Base-by-base conservation (phyloP, 2,113 vertebrate genomes). In the Lates calcarifer region DNA sequence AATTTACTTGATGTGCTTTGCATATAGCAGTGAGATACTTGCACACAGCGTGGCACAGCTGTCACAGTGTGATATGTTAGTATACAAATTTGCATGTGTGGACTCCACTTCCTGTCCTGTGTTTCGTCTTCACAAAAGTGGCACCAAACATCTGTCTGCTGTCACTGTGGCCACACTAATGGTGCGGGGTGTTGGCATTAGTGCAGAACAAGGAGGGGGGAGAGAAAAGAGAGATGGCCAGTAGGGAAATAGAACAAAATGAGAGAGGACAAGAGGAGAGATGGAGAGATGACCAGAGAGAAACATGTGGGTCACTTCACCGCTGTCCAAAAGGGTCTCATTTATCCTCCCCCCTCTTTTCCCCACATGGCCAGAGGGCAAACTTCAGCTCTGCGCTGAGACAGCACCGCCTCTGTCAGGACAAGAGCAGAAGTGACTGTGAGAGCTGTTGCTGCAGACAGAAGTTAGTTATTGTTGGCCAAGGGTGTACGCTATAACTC, bases 101-200 rank as follows among this genome's bases (percentile, higher is more conserved):
- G 43, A 79, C 67, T 84, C 31, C 20, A 62, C 69, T 85, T 85
- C 68, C 75, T 77, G 87, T 94, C 84, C 65, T 90, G 82, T 64
- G 90, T 93, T 94, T 87, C 56, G 68, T 85, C 83, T 88, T 90
- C 92, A n/a, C 87, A 88, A 94, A 93, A 94, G 95, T 92, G 93
- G 96, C 96, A 95, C 94, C 95, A 96, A 97, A 97, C 97, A 98
- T 97, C 96, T 97, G 97, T 96, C 96, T 94, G 93, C 96, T 96
- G 96, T 96, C 97, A 96, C 95, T 93, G 94, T 89, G 94, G 93
- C 91, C 94, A 96, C 96, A 96, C 95, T 95, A 94, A 96, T 96
- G 95, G 93, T 92, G 96, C 15, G n/a, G 29, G 82, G 74, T 39
- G 81, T 87, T 85, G 83, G 88, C 92, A 83, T 76, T 74, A 86